Base-by-base conservation (phyloP, 2,888 invertebrate species). In the Chrysolina americana region DNA sequence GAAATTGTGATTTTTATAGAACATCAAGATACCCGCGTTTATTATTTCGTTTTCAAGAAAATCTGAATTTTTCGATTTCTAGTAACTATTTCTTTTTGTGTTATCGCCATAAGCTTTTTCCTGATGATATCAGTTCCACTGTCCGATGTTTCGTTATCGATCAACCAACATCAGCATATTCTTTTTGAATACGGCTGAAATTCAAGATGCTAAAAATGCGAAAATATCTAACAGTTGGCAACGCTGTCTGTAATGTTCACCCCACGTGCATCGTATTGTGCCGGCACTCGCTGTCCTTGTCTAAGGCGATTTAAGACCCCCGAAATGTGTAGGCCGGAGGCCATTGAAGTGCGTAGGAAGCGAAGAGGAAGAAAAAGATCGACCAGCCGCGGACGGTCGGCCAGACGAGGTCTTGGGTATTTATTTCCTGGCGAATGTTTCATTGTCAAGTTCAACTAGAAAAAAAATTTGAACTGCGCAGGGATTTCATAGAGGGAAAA, bases 311-410 rank as follows among this genome's bases (percentile, higher is more conserved):
- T 59, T 36, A 36, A 59, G 59, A 59, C 28, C 36, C 59, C 59
- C 59, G 28, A 59, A 59, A 59, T 28, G 59, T 36, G 59, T 59
- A 59, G 59, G 59, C 36, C 36, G 36, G 59, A 59, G 59, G 36
- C 59, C 59, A 59, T 59, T 59, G 59, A 59, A 28, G 59, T 59
- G 59, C 59, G 59, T 59, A 36, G 59, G 59, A n/a, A 59, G 50
- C 50, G 50, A 19, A 50, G 59, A 59, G 59, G 59, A 59, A 59
- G 59, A 59, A 59, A 36, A 36, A 59, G 59, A 59, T 59, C 59
- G 59, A 59, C n/a, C 59, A 15, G 59, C 36, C 59, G 59, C 21
- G 19, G 21, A 53, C 53, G 53, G 10, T 53, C 23, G 53, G 53
- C 23, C 21, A 53, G 53, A 53, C 53, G 53, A 21, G 48, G 48